Conservation (phyloP, 1,140 invertebrate genomes). For the Apis florea region DNA sequence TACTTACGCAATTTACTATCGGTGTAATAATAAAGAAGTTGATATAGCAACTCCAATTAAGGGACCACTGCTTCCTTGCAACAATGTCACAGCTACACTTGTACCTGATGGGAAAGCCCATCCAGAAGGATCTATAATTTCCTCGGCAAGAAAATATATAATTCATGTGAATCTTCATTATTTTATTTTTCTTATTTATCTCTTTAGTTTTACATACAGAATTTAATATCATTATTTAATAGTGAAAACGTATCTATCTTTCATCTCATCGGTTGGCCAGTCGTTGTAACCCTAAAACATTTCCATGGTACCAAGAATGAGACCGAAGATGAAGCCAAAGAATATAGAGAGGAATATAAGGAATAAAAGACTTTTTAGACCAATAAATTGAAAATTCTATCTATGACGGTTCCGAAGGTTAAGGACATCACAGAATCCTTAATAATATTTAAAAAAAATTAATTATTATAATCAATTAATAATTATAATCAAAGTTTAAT, state of each 20-base stretch:
- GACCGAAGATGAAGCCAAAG: slow-evolving; percentile 90
- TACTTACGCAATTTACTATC: slow-evolving; percentile 90
- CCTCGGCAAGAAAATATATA: slow-evolving; percentile 79
- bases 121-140: slow-evolving; percentile 86
- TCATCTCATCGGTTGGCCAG: slow-evolving; percentile 93
- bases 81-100: slow-evolving; percentile 91
- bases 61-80: slow-evolving; percentile 91
- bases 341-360: slow-evolving; percentile 87
- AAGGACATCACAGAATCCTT: slow-evolving; percentile 91
- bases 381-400: slow-evolving; percentile 84
- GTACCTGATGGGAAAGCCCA: slow-evolving; percentile 87
- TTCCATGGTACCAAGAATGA: slow-evolving; percentile 86
- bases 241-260: slow-evolving; percentile 81
- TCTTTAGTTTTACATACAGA: neutral
- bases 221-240: too few species aligned
- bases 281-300: slow-evolving; percentile 89
- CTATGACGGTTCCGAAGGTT: slow-evolving; percentile 90
- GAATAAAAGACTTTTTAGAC: slow-evolving; percentile 85
- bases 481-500: neutral
- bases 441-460: neutral
- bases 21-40: slow-evolving; percentile 92
- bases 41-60: slow-evolving; percentile 94
- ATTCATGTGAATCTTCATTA: neutral
- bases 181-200: neutral
- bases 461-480: neutral